Conservation (phyloP, 2,797 vertebrate species). For the Ataeniobius toweri region DNA sequence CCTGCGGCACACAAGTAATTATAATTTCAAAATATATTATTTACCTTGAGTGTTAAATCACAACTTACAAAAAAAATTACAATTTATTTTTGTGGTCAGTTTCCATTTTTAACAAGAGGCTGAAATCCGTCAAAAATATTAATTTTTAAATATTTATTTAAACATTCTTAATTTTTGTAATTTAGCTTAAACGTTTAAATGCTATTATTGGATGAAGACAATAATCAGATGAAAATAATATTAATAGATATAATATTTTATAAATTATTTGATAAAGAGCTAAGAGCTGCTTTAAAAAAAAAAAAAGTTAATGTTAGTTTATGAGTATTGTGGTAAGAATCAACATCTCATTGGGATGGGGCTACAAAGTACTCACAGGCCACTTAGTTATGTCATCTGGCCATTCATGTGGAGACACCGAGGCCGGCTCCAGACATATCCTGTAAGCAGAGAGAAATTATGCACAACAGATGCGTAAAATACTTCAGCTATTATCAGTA, state of each 20-base stretch:
- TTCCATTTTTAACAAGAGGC: background rate
- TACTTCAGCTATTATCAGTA: background rate
- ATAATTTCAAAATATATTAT: background rate
- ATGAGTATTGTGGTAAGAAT: background rate
- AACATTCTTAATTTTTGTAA: background rate
- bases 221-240: background rate
- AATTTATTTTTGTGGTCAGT: too few species aligned
- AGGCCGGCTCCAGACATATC: slow-evolving; percentile 95
- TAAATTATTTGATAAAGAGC: background rate
- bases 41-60: background rate
- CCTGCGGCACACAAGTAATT: background rate
- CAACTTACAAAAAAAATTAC: background rate
- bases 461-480: background rate
- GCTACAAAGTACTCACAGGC: slow-evolving; percentile 86
- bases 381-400: slow-evolving; percentile 98
- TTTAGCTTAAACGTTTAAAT: background rate
- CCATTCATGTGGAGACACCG: slow-evolving; percentile 94
- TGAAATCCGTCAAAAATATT: background rate
- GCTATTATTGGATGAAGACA: background rate
- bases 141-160: background rate
- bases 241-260: background rate
- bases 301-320: background rate
- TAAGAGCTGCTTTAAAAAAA: background rate
- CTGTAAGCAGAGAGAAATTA: slow-evolving; percentile 64
- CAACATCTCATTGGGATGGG: background rate